Conservation (phyloP, 2,888 invertebrate genomes). For the Agrochola lota region DNA sequence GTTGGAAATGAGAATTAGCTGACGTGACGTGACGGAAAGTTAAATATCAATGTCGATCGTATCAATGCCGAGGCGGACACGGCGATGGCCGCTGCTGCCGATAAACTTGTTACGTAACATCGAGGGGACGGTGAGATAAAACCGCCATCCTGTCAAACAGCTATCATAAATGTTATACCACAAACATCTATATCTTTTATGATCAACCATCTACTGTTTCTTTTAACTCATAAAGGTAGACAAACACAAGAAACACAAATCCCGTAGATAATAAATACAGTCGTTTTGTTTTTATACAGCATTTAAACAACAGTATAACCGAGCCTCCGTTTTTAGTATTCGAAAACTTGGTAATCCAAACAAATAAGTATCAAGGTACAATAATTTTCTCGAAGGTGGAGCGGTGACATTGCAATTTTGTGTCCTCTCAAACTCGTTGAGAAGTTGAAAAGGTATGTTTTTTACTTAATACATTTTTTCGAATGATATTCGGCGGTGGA, state of each 20-base stretch:
- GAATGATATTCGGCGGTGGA: constrained; percentile 83
- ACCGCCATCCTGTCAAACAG: constrained; percentile 49
- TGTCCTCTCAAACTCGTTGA: constrained; percentile 78
- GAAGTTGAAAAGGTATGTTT: constrained; percentile 84
- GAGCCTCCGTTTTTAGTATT: constrained; percentile 28
- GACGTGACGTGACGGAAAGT: constrained; percentile 87
- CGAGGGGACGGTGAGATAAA: constrained; percentile 57
- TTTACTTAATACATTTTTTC: constrained; percentile 84
- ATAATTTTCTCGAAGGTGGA: constrained; percentile 69
- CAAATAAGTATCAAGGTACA: constrained; percentile 55
- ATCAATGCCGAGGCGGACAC: constrained; percentile 67
- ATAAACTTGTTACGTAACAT: constrained; percentile 62
- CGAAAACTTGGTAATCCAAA: constrained; percentile 46
- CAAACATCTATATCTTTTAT: constrained; percentile 65
- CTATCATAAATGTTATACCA: constrained; percentile 64
- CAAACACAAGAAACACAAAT: constrained; percentile 52
- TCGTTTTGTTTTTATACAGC: constrained; percentile 57
- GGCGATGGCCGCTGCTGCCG: constrained; percentile 53
- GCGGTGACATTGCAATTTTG: constrained; percentile 74
- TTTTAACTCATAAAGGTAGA: constrained; percentile 61
- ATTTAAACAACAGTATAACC: constrained; percentile 50
- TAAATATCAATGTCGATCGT: constrained; percentile 85
- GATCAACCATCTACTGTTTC: constrained; percentile 41
- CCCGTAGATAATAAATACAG: constrained; percentile 58
- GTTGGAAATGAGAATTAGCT: constrained; percentile 90